These are phyloP conservation scores for Gallinago nigripennis DNA, from an alignment of 2,797 vertebrate genomes.

Conservation along the genomic window DNA sequence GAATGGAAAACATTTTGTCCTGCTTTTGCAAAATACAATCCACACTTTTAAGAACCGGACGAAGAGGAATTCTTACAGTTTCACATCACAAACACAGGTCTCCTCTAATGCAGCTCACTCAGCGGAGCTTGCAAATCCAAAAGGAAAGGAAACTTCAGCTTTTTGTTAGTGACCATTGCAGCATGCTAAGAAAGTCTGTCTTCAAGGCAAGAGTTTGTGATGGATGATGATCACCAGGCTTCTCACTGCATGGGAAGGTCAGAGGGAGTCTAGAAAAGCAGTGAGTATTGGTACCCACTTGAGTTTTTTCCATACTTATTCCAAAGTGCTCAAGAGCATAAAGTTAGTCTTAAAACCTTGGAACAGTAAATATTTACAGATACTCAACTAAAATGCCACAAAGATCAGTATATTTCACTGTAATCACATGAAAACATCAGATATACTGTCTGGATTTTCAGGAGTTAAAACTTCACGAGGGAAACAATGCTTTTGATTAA, in stretches of 20 bases:
- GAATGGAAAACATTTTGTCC: background rate
- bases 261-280: background rate
- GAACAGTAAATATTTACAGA: background rate
- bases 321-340: background rate
- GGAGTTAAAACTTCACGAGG: background rate
- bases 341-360: background rate
- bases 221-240: fast-evolving
- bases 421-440: background rate
- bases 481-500: background rate
- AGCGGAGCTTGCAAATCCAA: background rate
- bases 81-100: background rate
- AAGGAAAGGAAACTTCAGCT: background rate
- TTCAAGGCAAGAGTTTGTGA: background rate
- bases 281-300: background rate
- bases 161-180: background rate
- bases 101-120: background rate
- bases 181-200: background rate
- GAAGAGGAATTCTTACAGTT: background rate
- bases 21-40: background rate
- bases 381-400: background rate
- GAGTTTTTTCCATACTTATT: background rate
- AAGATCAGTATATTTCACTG: background rate
- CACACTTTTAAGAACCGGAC: background rate
- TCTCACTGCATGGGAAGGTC: background rate
- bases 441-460: background rate